Evolutionary conservation across 2,888 invertebrate species (phyloP).

Genomic region (Brachypalpus laphriformis): DNA sequence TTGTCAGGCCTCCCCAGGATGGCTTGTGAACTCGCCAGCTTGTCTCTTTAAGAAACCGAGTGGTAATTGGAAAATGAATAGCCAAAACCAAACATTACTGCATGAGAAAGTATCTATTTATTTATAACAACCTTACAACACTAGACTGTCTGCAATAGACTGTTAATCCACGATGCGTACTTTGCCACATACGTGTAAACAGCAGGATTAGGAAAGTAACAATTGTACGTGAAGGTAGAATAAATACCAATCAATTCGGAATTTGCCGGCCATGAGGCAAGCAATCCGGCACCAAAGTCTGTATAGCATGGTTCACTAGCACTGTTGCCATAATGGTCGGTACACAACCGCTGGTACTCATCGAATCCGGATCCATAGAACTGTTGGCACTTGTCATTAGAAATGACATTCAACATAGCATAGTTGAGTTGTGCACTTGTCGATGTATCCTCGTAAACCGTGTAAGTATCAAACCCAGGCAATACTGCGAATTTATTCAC

Average conservation of each 20-base stretch:
- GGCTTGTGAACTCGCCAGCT: too few species aligned
- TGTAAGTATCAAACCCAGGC: slow-evolving; percentile 50
- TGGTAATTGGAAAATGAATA: too few species aligned
- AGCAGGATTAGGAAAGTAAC: not conserved
- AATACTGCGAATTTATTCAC: slow-evolving; percentile 45
- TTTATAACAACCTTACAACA: too few species aligned
- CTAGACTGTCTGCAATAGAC: not conserved
- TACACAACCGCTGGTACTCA: slow-evolving; percentile 60
- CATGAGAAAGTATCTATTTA: too few species aligned
- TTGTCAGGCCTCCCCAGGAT: too few species aligned
- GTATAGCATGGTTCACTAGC: slow-evolving; percentile 23
- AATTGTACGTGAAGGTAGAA: not conserved
- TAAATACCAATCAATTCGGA: slow-evolving; percentile 56
- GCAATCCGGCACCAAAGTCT: slow-evolving; percentile 57
- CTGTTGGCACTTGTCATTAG: slow-evolving; percentile 31
- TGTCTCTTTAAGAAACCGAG: too few species aligned
- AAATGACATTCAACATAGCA: slow-evolving; percentile 41
- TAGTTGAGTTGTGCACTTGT: slow-evolving; percentile 12
- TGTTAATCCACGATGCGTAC: slow-evolving; percentile 58
- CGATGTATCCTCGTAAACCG: not conserved
- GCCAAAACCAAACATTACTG: too few species aligned
- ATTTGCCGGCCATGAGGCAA: slow-evolving; percentile 52
- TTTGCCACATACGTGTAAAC: slow-evolving; percentile 16
- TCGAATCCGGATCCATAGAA: slow-evolving; percentile 24
- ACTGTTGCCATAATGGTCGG: slow-evolving; percentile 42